These are phyloP conservation scores for Cephus pygmeus DNA, from an alignment of 2,888 invertebrate species.

Conservation along the genomic window DNA sequence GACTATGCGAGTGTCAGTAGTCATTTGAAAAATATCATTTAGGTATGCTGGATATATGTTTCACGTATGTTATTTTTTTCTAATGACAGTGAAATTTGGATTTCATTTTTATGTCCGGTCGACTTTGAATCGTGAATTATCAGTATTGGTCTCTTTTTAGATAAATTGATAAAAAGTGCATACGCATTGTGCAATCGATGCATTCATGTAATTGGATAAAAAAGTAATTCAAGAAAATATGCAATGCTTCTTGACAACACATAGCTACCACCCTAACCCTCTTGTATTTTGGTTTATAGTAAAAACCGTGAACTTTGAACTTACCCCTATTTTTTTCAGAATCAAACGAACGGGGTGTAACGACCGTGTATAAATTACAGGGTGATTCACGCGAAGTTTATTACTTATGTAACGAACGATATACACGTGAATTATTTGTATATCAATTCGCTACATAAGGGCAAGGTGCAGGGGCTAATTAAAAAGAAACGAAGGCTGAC, in stretches of 20 bases:
- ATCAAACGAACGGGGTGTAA: background rate
- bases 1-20: background rate
- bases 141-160: background rate
- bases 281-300: background rate
- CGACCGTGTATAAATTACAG: background rate
- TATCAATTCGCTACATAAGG: no score
- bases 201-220: background rate
- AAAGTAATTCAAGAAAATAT: background rate
- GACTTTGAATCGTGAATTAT: background rate
- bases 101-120: background rate
- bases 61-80: background rate
- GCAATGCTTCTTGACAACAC: no score
- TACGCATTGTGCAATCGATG: background rate
- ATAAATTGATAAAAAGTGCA: background rate
- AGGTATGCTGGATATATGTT: background rate
- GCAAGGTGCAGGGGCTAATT: background rate
- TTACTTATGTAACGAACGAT: background rate
- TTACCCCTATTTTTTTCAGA: background rate
- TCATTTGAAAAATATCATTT: background rate
- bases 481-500: no score
- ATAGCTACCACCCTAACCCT: background rate
- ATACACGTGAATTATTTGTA: no score
- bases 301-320: background rate
- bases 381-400: background rate
- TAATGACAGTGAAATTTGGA: background rate